Conservation (phyloP, 2,797 vertebrate species). For the Phataginus tetradactyla region DNA sequence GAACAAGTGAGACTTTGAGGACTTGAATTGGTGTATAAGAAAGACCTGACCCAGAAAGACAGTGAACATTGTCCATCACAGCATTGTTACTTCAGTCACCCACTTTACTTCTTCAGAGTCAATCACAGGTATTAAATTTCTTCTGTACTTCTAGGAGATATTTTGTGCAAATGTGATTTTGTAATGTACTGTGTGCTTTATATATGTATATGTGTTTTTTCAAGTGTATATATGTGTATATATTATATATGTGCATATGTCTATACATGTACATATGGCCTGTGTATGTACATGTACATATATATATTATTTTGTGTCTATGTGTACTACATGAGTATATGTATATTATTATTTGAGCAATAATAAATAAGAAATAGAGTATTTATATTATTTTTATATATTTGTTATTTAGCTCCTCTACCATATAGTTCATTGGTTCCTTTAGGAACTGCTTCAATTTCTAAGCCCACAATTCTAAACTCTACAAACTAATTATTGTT, state of each 20-base stretch:
- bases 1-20: background rate
- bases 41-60: background rate
- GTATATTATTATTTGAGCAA: too few relatives aligned
- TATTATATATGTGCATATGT: background rate
- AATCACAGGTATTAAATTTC: background rate
- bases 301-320: background rate
- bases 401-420: background rate
- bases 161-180: background rate
- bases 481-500: background rate
- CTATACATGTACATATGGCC: background rate
- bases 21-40: background rate
- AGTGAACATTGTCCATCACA: background rate
- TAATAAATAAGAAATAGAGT: too few relatives aligned
- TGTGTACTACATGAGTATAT: background rate
- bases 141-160: background rate
- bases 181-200: background rate
- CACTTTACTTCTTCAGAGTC: background rate
- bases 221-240: background rate
- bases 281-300: background rate
- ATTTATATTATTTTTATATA: background rate
- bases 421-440: background rate
- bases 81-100: background rate
- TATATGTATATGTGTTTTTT: background rate
- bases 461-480: background rate
- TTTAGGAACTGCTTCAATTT: background rate